Percentiles rank a stretch among this genome's conserved stretches.
Evolutionary conservation across 2,888 invertebrate species (phyloP).

Genomic region (Psylliodes chrysocephalus): DNA sequence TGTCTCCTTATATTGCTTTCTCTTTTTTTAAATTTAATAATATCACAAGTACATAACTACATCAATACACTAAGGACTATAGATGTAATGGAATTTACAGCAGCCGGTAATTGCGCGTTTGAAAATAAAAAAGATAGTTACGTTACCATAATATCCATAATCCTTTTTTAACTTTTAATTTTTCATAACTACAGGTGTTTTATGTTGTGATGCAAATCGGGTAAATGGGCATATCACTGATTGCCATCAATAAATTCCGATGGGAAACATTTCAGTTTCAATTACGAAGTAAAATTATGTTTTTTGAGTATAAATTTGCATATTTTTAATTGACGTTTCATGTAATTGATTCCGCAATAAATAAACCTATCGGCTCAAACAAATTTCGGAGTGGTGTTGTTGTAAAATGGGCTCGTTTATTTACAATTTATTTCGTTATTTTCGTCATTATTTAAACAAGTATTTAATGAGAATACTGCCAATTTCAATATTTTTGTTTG

Average conservation of each 20-base stretch:
- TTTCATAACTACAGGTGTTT: not conserved
- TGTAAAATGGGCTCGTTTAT: slow-evolving; percentile 21
- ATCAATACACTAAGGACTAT: too few relatives aligned
- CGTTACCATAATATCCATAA: too few relatives aligned
- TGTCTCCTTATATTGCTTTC: too few relatives aligned
- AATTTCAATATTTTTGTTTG: slow-evolving; percentile 7
- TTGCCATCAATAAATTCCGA: slow-evolving; percentile 21
- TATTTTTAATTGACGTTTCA: slow-evolving; percentile 44
- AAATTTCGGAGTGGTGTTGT: slow-evolving; percentile 34
- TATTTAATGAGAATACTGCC: slow-evolving; percentile 7
- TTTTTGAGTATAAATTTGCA: slow-evolving; percentile 41
- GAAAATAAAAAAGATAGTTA: too few relatives aligned
- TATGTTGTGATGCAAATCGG: not conserved
- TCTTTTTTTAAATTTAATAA: too few relatives aligned
- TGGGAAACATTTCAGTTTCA: slow-evolving; percentile 27
- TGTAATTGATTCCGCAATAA: slow-evolving; percentile 42
- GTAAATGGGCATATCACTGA: slow-evolving; percentile 7
- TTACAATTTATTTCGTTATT: slow-evolving; percentile 39
- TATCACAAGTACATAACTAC: too few relatives aligned
- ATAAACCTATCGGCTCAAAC: slow-evolving; percentile 33
- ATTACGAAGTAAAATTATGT: slow-evolving; percentile 29
- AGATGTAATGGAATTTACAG: too few relatives aligned
- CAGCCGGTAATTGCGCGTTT: too few relatives aligned
- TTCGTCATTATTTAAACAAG: slow-evolving; percentile 33
- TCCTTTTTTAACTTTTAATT: too few relatives aligned